These are phyloP conservation scores for Doris montereyensis DNA, from an alignment of 2,888 invertebrate species.

Conservation along the genomic window DNA sequence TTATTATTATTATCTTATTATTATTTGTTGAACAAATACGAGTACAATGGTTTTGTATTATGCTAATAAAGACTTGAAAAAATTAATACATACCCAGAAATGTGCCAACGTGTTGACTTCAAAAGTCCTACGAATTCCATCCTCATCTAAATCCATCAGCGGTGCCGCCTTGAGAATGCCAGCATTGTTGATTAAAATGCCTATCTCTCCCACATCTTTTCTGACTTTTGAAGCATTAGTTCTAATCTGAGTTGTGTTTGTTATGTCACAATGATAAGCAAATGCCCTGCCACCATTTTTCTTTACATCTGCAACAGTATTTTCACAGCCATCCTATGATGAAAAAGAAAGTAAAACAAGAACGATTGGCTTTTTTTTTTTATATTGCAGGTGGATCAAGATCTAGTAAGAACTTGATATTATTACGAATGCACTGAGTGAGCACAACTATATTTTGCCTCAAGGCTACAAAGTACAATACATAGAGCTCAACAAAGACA, in stretches of 20 bases:
- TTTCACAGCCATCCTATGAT: conserved; percentile 55
- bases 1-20: no score
- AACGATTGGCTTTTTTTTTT: no score
- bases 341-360: no score
- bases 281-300: conserved; percentile 53
- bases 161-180: conserved; percentile 59
- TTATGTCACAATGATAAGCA: conserved; percentile 62
- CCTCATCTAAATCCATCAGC: conserved; percentile 53
- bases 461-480: no score
- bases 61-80: no score
- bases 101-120: conserved; percentile 63
- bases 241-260: conserved; percentile 52
- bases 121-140: conserved; percentile 57
- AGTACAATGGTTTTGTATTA: no score
- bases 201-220: conserved; percentile 53
- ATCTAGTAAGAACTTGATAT: no score
- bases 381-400: no score
- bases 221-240: conserved; percentile 51
- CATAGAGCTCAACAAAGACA: no score
- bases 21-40: no score
- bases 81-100: conserved; percentile 65
- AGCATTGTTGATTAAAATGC: conserved; percentile 63
- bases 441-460: no score
- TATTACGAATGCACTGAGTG: no score
- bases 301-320: conserved; percentile 54